Evolutionary conservation across 2,113 vertebrate species (phyloP).

Genomic region (Sus scrofa): T2T-Sscrofa CM000820.6:142352001-142352500

Average conservation of each 20-base stretch:
- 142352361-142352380: background rate
- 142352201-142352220: background rate
- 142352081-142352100: no score
- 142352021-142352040: background rate
- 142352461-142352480: background rate
- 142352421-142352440: background rate
- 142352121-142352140: background rate
- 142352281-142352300: background rate
- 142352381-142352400: background rate
- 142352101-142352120: background rate
- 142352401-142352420: background rate
- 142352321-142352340: background rate
- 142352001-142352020: background rate
- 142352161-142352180: background rate
- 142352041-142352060: background rate
- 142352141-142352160: background rate
- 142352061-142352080: background rate
- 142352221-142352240: background rate
- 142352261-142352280: background rate
- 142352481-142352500: conserved; percentile 11
- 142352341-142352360: background rate
- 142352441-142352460: background rate
- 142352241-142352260: background rate
- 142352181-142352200: background rate
- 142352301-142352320: background rate